Evolutionary conservation across 2,888 invertebrate species (phyloP), one percentile per base, ranked within the genome.

Genomic region (Catocala fraxini): DNA sequence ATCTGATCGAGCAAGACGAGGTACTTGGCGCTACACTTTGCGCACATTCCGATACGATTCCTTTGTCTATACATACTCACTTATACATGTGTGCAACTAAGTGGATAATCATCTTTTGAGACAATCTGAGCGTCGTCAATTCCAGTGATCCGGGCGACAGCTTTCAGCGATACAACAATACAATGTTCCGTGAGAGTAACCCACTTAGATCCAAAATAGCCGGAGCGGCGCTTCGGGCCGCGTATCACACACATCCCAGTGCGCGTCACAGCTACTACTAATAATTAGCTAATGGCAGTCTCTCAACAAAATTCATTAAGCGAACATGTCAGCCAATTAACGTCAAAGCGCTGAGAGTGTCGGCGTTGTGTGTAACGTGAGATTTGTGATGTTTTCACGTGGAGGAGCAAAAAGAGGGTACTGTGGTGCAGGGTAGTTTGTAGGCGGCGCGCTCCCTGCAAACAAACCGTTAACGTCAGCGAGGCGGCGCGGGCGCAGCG

Each of bases 381-480:
- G 69, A 53, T 46, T 43, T 13, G 62, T 41, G 13, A 48, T 33
- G 69, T 71, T 71, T 76, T 75, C 73, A 68, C 61, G 39, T 33
- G 52, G 59, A 34, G 61, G 51, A 39, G 61, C 81, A 83, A 84
- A 86, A 85, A 87, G 70, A 61, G 56, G 62, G 39, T 67, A 65
- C 69, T 73, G 76, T 59, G 70, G 62, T 62, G 62, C 60, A 69
- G 71, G 72, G 48, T 42, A 9, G 35, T 39, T 39, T 39, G 6
- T n/a, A 5, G 12, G 45, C 47, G 47, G 63, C 66, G 56, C 68
- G 74, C 64, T 45, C n/a, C 7, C 63, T 55, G 63, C 82, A 78
- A 86, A 87, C 87, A 86, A 86, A 87, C 87, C 88, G 87, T 87
- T 80, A 85, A 57, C 63, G 75, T 74, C 79, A 70, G 59, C 76